A percentile compares a stretch with the other conserved stretches of the same genome.
These are phyloP conservation scores for Sebastes vulpes DNA, from an alignment of 2,797 vertebrate genomes.

Conservation along the genomic window DNA sequence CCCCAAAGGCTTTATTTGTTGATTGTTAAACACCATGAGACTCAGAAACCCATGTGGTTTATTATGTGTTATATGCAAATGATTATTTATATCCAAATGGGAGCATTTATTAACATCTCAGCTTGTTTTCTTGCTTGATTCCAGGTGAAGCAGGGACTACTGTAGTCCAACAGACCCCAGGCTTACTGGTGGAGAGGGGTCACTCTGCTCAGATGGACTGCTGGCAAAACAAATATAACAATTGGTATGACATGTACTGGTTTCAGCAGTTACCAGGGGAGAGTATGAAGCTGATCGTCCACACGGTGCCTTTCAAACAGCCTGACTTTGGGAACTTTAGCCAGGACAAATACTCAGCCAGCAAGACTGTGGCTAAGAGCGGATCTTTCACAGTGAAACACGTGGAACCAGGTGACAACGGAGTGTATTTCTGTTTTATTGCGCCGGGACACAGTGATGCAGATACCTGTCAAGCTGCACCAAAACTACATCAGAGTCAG, in stretches of 20 bases:
- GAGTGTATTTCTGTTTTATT: neutral
- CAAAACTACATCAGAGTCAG: neutral
- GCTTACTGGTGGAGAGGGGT: neutral
- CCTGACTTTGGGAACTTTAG: neutral
- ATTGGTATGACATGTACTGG: neutral
- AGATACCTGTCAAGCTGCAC: neutral
- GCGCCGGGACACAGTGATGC: rapidly evolving
- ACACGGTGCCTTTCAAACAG: neutral
- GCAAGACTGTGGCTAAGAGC: rapidly evolving
- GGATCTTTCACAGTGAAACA: neutral
- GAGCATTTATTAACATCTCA: neutral
- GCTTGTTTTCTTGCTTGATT: neutral
- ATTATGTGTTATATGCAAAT: neutral
- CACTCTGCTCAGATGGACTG: neutral
- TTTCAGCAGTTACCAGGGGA: neutral
- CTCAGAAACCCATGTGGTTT: neutral
- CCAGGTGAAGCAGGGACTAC: neutral
- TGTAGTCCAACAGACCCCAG: neutral
- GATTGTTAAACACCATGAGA: neutral
- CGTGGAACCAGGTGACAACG: neutral
- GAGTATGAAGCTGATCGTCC: neutral
- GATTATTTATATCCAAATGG: neutral
- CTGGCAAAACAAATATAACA: rapidly evolving
- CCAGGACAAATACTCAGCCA: neutral
- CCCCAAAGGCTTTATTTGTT: neutral